Conservation (phyloP, 1,140 invertebrate genomes). For the Pemphigus obesinymphae region DNA sequence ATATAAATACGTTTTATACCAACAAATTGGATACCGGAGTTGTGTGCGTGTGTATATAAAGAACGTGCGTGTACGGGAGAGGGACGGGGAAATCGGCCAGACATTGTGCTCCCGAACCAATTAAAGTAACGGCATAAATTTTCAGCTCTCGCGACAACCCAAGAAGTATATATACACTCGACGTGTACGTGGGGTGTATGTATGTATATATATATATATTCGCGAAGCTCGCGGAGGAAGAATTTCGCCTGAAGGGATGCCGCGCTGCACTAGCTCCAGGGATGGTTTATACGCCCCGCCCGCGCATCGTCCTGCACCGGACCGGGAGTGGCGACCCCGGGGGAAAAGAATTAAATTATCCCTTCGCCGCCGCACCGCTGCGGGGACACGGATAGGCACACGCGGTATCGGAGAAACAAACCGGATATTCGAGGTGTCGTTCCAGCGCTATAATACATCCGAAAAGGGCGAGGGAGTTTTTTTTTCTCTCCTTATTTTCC, state of each 20-base stretch:
- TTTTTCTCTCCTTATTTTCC: neutral
- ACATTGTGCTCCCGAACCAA: slow-evolving; percentile 39
- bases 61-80: neutral
- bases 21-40: slow-evolving; percentile 24
- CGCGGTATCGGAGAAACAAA: slow-evolving; percentile 14
- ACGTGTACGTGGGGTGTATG: neutral
- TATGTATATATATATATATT: neutral
- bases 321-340: neutral
- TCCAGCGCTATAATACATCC: neutral
- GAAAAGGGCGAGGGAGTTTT: neutral
- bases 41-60: neutral
- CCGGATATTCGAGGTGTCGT: slow-evolving; percentile 37
- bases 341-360: slow-evolving; percentile 41
- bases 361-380: neutral
- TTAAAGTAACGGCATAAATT: slow-evolving; percentile 42
- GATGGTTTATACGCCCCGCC: slow-evolving; percentile 11
- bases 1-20: slow-evolving; percentile 25
- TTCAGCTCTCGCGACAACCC: slow-evolving; percentile 31
- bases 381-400: neutral
- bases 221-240: neutral
- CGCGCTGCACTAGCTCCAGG: neutral
- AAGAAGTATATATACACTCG: neutral
- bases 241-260: slow-evolving; percentile 18
- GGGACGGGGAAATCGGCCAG: slow-evolving; percentile 25
- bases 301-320: neutral